Evolutionary conservation across 1,140 invertebrate species (phyloP).

Genomic region (Popillia japonica): DNA sequence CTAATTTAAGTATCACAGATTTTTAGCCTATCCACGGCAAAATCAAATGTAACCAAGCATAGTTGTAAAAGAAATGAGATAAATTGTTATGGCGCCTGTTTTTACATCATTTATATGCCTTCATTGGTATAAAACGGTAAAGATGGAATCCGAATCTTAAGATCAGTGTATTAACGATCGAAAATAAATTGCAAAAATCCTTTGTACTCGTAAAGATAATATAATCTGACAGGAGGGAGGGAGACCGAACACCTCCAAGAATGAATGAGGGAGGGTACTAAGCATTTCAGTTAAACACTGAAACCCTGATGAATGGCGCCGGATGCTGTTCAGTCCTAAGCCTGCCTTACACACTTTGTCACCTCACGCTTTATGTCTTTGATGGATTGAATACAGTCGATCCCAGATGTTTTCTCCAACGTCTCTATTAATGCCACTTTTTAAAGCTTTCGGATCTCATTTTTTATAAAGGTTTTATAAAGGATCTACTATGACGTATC

Average conservation of each 20-base stretch:
- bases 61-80: too few species aligned
- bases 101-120: too few species aligned
- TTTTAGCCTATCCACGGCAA: too few species aligned
- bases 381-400: conserved; percentile 52
- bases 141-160: neutral
- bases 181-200: conserved; percentile 37
- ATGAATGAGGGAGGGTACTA: conserved; percentile 3
- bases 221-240: conserved; percentile 5
- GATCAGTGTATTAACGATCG: neutral
- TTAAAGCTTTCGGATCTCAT: conserved; percentile 41
- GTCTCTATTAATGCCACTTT: conserved; percentile 56
- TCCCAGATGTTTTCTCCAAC: conserved; percentile 55
- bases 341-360: conserved; percentile 56
- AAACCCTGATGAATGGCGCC: conserved; percentile 54
- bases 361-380: conserved; percentile 55
- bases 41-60: too few species aligned
- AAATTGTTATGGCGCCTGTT: too few species aligned
- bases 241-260: neutral
- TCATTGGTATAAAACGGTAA: too few species aligned
- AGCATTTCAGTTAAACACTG: conserved; percentile 49
- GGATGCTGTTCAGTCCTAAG: conserved; percentile 50
- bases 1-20: too few species aligned
- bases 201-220: conserved; percentile 35
- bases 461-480: conserved; percentile 37
- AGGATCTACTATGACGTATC: conserved; percentile 12